Evolutionary conservation across 2,888 invertebrate genomes (phyloP).

Genomic region (Caenorhabditis sp.): DNA sequence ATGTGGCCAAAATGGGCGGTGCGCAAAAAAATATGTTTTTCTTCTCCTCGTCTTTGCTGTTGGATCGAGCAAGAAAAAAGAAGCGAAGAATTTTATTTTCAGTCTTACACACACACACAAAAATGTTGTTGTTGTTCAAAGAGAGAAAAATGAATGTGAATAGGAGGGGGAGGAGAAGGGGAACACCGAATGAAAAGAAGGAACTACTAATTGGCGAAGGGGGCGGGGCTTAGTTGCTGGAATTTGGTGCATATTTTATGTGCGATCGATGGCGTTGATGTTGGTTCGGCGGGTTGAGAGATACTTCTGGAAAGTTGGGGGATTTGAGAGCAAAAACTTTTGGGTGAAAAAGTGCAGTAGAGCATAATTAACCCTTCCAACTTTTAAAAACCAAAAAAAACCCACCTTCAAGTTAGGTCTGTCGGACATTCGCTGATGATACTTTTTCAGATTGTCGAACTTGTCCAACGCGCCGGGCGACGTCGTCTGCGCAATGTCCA

Average conservation of each 20-base stretch:
- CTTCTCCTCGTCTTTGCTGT: background rate
- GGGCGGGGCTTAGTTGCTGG: too few relatives aligned
- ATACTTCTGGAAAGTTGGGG: slow-evolving; percentile 1
- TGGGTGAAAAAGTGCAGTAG: too few relatives aligned
- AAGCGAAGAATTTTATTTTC: background rate
- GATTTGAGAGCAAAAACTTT: too few relatives aligned
- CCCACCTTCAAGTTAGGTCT: slow-evolving; percentile 21
- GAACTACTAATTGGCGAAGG: background rate
- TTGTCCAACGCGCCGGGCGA: slow-evolving; percentile 7
- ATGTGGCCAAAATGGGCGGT: background rate
- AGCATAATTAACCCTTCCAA: slow-evolving; percentile 6
- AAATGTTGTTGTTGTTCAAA: background rate
- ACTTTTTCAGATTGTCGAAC: slow-evolving; percentile 18
- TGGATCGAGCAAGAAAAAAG: slow-evolving; percentile 2
- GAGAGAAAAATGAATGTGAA: too few relatives aligned
- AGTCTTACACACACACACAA: slow-evolving; percentile 13
- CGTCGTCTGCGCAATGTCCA: slow-evolving; percentile 16
- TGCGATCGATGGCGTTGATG: background rate
- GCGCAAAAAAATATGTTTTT: too few relatives aligned
- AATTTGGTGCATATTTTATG: too few relatives aligned
- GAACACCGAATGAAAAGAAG: too few relatives aligned
- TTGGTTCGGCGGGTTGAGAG: background rate
- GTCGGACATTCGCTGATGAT: slow-evolving; percentile 19
- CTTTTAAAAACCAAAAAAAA: slow-evolving; percentile 13
- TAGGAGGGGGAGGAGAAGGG: too few relatives aligned